Evolutionary conservation across 2,888 invertebrate genomes (phyloP), one percentile per base, ranked within the genome.

Genomic region (Zeuzera pyrina): DNA sequence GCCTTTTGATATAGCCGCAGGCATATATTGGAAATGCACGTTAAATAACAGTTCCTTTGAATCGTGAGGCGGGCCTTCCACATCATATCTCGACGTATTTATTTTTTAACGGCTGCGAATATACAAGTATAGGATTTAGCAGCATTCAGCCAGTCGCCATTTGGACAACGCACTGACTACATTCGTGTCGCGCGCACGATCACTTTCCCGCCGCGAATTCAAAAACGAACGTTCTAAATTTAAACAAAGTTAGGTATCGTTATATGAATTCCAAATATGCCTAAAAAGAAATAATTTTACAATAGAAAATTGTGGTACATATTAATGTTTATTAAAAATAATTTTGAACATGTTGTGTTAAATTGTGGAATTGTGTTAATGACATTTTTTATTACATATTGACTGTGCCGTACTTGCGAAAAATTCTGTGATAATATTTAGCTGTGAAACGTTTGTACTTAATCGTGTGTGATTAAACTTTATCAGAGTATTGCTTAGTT

Each of bases 71-170:
- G 52, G 61, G 60, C 64, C 67, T 70, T 71, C 71, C 69, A 71
- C 73, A 67, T 70, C 72, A 57, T 64, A 65, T 66, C 68, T 70
- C 61, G 50, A 49, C 45, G 65, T 65, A 57, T 71, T 68, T 76
- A 72, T 76, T 78, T 79, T 79, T 76, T 69, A 68, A 69, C 72
- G 68, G 60, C 62, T 53, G 72, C 71, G 72, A 74, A 78, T 73
- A 77, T 76, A 78, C 71, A 68, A 65, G 66, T 57, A 60, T 60
- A 44, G 65, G 56, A 60, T 64, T 68, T 59, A 60, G 65, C 64
- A 53, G 55, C 61, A 52, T 57, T 59, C 62, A 58, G 69, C 60
- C 81, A 81, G 81, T 79, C 77, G 69, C 73, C 56, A 59, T 51
- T 68, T 62, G 62, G 71, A 59, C 72, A 52, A 72, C 69, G 66